A percentile compares a stretch with the other conserved stretches of the same genome.
These are phyloP conservation scores for Fregetta grallaria DNA, from an alignment of 2,113 vertebrate species.

Conservation along the genomic window DNA sequence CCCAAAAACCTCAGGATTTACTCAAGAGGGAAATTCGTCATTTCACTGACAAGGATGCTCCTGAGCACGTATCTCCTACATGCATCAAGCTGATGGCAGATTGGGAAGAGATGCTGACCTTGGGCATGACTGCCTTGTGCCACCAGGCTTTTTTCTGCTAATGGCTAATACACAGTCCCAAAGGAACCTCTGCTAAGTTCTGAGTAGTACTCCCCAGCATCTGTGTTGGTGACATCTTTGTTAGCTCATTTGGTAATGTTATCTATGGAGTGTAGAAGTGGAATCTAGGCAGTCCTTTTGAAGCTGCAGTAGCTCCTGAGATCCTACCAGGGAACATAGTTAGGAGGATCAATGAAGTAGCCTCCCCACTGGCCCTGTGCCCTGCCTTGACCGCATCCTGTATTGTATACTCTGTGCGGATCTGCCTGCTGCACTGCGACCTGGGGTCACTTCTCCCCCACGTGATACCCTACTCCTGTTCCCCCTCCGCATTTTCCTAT, in stretches of 20 bases:
- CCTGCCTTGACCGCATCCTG: neutral
- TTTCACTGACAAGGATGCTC: neutral
- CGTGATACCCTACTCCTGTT: neutral
- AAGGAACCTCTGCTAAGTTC: neutral
- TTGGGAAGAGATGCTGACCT: neutral
- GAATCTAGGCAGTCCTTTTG: neutral
- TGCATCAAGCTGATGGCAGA: neutral
- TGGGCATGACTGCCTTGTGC: neutral
- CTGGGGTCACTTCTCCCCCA: neutral
- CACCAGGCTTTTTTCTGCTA: neutral
- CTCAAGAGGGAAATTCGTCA: neutral
- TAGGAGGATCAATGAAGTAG: neutral
- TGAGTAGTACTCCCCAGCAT: neutral
- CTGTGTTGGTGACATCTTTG: neutral
- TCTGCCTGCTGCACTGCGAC: neutral
- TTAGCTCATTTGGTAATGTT: neutral
- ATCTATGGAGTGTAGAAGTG: neutral
- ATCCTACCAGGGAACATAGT: neutral
- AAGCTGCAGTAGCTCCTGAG: neutral
- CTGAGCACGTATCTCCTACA: neutral
- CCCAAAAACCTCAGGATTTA: neutral
- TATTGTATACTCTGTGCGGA: fast-evolving
- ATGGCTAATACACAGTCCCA: neutral
- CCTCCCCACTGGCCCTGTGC: neutral
- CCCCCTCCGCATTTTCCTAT: fast-evolving